These are phyloP conservation scores for Pycnomerus fuliginosus DNA, from an alignment of 2,888 invertebrate species.

Conservation along the genomic window DNA sequence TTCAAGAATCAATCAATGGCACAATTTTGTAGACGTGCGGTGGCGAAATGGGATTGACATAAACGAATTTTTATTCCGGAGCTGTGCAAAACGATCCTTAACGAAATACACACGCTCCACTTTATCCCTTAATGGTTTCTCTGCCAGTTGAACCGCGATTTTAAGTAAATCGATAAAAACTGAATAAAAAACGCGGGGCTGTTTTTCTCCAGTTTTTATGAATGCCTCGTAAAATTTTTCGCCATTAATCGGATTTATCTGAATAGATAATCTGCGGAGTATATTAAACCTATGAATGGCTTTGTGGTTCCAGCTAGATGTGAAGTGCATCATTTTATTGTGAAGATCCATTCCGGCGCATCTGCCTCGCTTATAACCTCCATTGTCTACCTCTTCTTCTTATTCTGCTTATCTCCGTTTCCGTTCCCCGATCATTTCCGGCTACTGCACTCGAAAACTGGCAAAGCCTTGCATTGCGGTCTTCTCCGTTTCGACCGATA, in stretches of 20 bases:
- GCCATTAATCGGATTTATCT: conserved; percentile 3
- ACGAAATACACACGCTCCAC: conserved; percentile 38
- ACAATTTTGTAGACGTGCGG: too few relatives aligned
- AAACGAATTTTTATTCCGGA: conserved; percentile 24
- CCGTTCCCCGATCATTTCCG: conserved; percentile 53
- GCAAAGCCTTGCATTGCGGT: conserved; percentile 37
- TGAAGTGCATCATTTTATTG: conserved; percentile 49
- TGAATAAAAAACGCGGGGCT: conserved; percentile 21
- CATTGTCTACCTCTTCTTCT: conserved; percentile 53
- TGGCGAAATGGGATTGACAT: conserved; percentile 7
- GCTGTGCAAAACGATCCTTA: conserved; percentile 27
- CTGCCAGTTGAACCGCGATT: conserved; percentile 34
- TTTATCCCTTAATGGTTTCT: conserved; percentile 37
- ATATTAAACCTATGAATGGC: conserved; percentile 19
- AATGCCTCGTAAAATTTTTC: background rate
- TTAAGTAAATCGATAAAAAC: conserved; percentile 36
- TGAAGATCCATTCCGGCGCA: conserved; percentile 48
- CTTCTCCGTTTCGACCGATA: conserved; percentile 33
- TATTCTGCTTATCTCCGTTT: conserved; percentile 54
- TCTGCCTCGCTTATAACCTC: conserved; percentile 48
- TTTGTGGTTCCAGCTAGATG: conserved; percentile 28
- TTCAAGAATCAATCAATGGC: too few relatives aligned
- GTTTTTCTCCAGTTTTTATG: conserved; percentile 11
- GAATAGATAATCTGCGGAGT: background rate
- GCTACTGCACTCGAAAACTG: conserved; percentile 53